phyloP scores from a whole-genome alignment of 2,888 invertebrate species.

The Cryptus viduatorius region DNA sequence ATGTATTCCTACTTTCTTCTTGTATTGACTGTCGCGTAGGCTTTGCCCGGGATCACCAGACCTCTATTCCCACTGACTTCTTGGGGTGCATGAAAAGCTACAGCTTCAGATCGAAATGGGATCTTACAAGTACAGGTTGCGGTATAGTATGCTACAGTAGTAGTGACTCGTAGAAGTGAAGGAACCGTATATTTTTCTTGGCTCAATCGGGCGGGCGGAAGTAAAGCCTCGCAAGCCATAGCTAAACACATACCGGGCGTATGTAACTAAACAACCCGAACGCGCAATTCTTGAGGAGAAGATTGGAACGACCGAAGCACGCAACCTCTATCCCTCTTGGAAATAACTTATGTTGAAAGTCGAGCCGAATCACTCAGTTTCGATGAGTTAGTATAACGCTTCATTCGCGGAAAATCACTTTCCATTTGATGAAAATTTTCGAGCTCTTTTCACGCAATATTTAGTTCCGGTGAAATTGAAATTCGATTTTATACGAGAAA shows the following conservation, averaged over 20 bases:
- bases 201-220: slow-evolving; percentile 53
- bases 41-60: background rate
- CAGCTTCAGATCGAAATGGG: slow-evolving; percentile 9
- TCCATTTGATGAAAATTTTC: background rate
- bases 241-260: slow-evolving; percentile 59
- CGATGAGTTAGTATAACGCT: background rate
- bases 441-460: background rate
- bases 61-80: slow-evolving; percentile 30
- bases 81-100: slow-evolving; percentile 29
- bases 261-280: slow-evolving; percentile 60
- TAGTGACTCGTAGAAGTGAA: slow-evolving; percentile 9
- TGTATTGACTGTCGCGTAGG: background rate
- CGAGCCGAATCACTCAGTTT: slow-evolving; percentile 31
- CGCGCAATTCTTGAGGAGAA: slow-evolving; percentile 12
- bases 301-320: slow-evolving; percentile 24
- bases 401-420: slow-evolving; percentile 3
- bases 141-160: background rate
- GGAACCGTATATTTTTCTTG: slow-evolving; percentile 59
- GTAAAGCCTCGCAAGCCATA: slow-evolving; percentile 46
- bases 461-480: background rate
- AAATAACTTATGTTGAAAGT: slow-evolving; percentile 28
- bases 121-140: slow-evolving; percentile 18
- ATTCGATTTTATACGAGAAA: background rate
- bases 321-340: background rate
- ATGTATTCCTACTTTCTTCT: background rate